Evolutionary conservation across 30 jellyfish, hydroid and myxozoan species (phyloP).

Genomic region (Pelagia noctiluca): DNA sequence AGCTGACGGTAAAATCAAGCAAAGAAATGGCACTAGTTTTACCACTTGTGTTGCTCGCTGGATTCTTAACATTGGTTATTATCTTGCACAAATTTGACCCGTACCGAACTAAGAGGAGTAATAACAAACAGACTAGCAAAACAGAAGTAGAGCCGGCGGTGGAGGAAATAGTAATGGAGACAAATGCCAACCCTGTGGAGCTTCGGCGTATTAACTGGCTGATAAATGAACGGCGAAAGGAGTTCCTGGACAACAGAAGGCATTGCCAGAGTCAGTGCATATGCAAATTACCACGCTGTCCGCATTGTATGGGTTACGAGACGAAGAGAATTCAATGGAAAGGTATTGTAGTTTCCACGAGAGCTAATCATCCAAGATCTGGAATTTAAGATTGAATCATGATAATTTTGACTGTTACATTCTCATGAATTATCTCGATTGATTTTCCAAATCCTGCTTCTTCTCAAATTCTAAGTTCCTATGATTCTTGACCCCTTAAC

Average conservation of each 20-base stretch:
- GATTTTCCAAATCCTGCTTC: no score
- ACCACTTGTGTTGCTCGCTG: conserved; percentile 54
- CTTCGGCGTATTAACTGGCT: conserved; percentile 3
- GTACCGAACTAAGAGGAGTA: conserved; percentile 14
- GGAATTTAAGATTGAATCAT: no score
- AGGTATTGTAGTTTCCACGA: no score
- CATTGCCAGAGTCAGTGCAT: conserved; percentile 39
- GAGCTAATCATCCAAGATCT: no score
- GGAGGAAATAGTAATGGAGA: conserved; percentile 34
- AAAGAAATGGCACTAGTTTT: conserved; percentile 22
- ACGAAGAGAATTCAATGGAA: conserved; percentile 59
- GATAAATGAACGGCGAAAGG: conserved; percentile 10
- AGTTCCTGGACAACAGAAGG: conserved; percentile 12
- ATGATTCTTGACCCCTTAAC: no score
- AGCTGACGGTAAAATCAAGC: background rate
- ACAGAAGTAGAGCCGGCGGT: conserved; percentile 58
- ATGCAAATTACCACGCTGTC: conserved; percentile 57
- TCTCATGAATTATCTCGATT: no score
- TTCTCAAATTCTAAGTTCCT: no score
- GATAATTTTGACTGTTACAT: no score
- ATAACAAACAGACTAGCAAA: background rate
- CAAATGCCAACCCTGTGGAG: conserved; percentile 7
- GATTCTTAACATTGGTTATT: conserved; percentile 29
- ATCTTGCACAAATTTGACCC: conserved; percentile 43
- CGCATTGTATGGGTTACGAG: conserved; percentile 62